These are phyloP conservation scores for Calidris pugnax DNA, from an alignment of 2,113 vertebrate species.

Conservation along the genomic window DNA sequence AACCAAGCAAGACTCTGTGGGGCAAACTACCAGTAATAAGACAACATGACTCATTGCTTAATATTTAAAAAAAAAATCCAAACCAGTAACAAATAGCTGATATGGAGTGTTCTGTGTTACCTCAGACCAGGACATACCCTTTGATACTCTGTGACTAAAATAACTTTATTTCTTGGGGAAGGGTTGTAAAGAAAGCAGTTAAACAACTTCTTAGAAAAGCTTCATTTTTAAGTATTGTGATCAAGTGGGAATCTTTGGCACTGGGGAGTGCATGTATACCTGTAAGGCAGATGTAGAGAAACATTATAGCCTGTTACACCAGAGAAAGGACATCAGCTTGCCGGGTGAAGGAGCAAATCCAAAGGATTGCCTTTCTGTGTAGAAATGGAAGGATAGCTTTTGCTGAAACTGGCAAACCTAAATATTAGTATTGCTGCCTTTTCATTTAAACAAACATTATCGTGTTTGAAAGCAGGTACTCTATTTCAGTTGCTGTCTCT, in stretches of 20 bases:
- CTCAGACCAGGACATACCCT: neutral
- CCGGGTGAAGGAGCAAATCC: neutral
- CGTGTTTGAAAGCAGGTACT: neutral
- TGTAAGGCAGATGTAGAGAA: neutral
- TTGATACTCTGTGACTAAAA: neutral
- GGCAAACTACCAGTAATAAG: neutral
- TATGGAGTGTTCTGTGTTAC: neutral
- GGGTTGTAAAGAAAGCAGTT: neutral
- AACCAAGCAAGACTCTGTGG: neutral
- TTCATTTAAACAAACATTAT: neutral
- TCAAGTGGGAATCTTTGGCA: neutral
- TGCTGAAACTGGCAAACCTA: neutral
- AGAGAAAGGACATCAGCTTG: neutral
- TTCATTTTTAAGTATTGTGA: neutral
- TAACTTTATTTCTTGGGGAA: neutral
- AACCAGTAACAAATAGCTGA: neutral
- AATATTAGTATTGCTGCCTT: neutral
- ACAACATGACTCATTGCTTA: neutral
- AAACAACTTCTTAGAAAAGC: neutral
- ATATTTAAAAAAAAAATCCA: neutral
- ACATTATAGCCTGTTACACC: neutral
- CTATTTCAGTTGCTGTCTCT: neutral
- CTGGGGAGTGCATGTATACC: neutral
- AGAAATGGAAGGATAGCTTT: neutral
- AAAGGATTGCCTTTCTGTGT: neutral